Base-by-base conservation (phyloP, 2,797 vertebrate species). In the Hippocampus kuda region DNA sequence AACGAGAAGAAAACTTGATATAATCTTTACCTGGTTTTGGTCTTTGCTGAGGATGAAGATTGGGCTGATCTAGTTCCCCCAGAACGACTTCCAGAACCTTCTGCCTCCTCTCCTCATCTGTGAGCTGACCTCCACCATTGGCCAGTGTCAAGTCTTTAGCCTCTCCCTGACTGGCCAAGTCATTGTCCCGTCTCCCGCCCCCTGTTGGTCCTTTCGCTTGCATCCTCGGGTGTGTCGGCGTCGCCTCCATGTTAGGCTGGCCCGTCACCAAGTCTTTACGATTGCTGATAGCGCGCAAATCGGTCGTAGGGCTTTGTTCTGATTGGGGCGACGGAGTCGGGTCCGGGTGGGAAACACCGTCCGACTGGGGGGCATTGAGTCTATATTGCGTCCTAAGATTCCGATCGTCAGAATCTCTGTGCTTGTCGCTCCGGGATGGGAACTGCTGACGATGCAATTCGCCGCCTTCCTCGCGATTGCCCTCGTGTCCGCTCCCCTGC, bases 11-110 rank as follows among this genome's bases (percentile, higher is more conserved):
- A 64, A 34, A 30, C 24, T 27, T n/a, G 20, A 5, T 2, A 22
- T 53, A 27, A 69, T 8, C 26, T 8, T 54, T 83, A 90, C 89
- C 88, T 88, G 84, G 77, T 72, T 83, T 83, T 73, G 82, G 83
- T 68, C 81, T 83, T 42, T 81, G 83, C 48, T 84, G 83, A 70
- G 80, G 87, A 74, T 86, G 84, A 70, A 75, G 79, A 44, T 72
- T 69, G 42, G 73, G 62, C 63, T 67, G 66, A n/a, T 81, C 80
- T 5, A 76, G 81, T 42, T 88, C 85, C 20, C 42, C 74, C 77
- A 84, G 80, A 69, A 83, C 76, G 49, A 85, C 74, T 74, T 84
- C 80, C 68, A 87, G 78, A 59, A 78, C 79, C 56, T 78, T 86
- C 68, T 73, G 66, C 18, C 77, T 81, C 70, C 78, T 83, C 75